Conservation (phyloP, 2,113 vertebrate species). For the Lethenteron reissneri region DNA sequence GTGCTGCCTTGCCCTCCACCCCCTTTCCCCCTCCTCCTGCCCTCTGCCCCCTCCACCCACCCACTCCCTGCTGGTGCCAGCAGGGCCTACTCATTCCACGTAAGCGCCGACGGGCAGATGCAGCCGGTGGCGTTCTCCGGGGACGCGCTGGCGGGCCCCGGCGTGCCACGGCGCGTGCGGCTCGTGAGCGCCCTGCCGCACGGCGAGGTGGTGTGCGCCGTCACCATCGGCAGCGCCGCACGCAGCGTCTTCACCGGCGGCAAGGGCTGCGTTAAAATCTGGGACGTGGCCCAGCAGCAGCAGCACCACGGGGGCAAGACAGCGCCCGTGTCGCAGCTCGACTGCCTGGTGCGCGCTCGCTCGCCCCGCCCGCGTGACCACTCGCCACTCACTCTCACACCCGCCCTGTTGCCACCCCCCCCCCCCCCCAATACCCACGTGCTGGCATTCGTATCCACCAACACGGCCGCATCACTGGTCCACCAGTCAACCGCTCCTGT, state of each 20-base stretch:
- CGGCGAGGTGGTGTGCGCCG: conserved; percentile 8
- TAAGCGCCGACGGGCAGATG: conserved; percentile 33
- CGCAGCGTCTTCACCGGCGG: conserved; percentile 9
- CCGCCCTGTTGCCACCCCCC: too few relatives aligned
- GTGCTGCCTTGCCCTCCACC: conserved; percentile 7
- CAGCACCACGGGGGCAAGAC: background rate
- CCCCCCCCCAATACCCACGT: too few relatives aligned
- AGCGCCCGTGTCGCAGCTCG: conserved; percentile 17
- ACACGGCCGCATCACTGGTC: too few relatives aligned
- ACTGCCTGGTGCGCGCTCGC: conserved; percentile 20
- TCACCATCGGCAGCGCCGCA: conserved; percentile 8
- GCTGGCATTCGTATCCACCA: too few relatives aligned
- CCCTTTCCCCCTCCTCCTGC: background rate
- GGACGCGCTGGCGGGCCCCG: conserved; percentile 16
- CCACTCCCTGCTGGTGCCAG: too few relatives aligned
- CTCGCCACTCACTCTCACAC: background rate
- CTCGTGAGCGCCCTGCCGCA: conserved; percentile 14
- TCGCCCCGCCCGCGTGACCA: too few relatives aligned
- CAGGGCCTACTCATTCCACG: conserved; percentile 33
- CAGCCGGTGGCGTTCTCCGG: conserved; percentile 29
- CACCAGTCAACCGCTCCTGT: too few relatives aligned
- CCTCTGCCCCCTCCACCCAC: too few relatives aligned
- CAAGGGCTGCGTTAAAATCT: conserved; percentile 10
- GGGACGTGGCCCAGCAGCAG: conserved; percentile 9
- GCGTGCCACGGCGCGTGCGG: conserved; percentile 17